Evolutionary conservation across 2,888 invertebrate species (phyloP).

Genomic region (Limnephilus auricula): DNA sequence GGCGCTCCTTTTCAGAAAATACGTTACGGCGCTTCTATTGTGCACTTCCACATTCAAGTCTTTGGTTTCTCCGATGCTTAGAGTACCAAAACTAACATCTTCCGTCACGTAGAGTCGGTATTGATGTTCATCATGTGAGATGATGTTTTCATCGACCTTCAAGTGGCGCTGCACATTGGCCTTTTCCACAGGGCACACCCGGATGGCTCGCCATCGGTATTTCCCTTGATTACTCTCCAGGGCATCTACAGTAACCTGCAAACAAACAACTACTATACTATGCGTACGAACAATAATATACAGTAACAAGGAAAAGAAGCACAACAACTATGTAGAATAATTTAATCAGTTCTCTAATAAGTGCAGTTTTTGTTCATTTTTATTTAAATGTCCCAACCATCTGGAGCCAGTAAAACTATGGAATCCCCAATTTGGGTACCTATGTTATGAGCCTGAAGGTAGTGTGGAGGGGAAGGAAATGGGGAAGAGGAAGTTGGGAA

Average conservation of each 20-base stretch:
- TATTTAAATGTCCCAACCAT: no score
- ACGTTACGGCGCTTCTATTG: slow-evolving; percentile 73
- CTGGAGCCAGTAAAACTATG: no score
- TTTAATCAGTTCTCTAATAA: no score
- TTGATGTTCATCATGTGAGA: slow-evolving; percentile 68
- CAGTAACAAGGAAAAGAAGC: neutral
- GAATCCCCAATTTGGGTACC: no score
- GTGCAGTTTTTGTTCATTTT: no score
- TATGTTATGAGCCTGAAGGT: no score
- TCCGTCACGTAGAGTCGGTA: slow-evolving; percentile 78
- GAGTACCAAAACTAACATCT: slow-evolving; percentile 71
- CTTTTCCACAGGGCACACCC: slow-evolving; percentile 67
- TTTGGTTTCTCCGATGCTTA: slow-evolving; percentile 72
- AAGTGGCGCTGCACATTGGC: neutral
- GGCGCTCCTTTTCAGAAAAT: slow-evolving; percentile 75
- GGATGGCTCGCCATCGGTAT: slow-evolving; percentile 80
- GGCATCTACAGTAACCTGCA: slow-evolving; percentile 73
- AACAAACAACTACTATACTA: neutral
- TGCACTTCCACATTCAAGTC: slow-evolving; percentile 74
- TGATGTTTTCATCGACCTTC: neutral
- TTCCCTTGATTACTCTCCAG: slow-evolving; percentile 85
- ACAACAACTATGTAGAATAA: neutral
- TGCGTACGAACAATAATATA: neutral
- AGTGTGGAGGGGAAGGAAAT: no score
- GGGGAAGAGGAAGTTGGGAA: no score